These are phyloP conservation scores for Nannoperca australis DNA, from an alignment of 2,797 vertebrate species.

Conservation along the genomic window DNA sequence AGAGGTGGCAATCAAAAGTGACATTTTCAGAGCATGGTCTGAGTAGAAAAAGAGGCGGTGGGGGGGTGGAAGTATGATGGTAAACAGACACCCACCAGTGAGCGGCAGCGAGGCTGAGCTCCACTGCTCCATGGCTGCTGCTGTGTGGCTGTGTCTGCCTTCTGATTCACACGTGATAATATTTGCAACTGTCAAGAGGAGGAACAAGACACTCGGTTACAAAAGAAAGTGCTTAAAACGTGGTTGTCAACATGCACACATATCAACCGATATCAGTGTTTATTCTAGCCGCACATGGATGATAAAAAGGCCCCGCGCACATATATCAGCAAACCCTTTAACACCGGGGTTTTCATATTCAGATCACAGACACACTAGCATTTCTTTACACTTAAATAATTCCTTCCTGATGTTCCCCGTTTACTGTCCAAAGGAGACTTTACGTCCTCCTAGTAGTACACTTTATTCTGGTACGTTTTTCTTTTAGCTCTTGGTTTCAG, in stretches of 20 bases:
- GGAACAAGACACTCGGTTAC: neutral
- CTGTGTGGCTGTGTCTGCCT: constrained; percentile 51
- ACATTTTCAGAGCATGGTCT: constrained; percentile 20
- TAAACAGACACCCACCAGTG: constrained; percentile 74
- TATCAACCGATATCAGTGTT: neutral
- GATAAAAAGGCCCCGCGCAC: neutral
- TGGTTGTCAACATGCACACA: neutral
- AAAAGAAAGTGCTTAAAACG: neutral
- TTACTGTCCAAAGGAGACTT: neutral
- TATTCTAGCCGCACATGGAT: neutral
- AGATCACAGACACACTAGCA: neutral
- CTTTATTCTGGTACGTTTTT: no score
- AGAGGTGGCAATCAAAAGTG: neutral
- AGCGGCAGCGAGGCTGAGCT: constrained; percentile 76
- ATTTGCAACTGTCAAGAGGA: constrained; percentile 79
- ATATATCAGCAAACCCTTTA: neutral
- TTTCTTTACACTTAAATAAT: neutral
- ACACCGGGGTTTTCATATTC: neutral
- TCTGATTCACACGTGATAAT: constrained; percentile 68
- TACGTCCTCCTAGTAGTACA: neutral
- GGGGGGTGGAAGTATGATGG: neutral
- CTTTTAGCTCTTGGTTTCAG: neutral
- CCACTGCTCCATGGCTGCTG: constrained; percentile 69
- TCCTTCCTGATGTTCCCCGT: neutral
- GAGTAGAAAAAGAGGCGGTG: neutral